phyloP scores from a whole-genome alignment of 2,113 vertebrate genomes.

The Syrrhaptes paradoxus region DNA sequence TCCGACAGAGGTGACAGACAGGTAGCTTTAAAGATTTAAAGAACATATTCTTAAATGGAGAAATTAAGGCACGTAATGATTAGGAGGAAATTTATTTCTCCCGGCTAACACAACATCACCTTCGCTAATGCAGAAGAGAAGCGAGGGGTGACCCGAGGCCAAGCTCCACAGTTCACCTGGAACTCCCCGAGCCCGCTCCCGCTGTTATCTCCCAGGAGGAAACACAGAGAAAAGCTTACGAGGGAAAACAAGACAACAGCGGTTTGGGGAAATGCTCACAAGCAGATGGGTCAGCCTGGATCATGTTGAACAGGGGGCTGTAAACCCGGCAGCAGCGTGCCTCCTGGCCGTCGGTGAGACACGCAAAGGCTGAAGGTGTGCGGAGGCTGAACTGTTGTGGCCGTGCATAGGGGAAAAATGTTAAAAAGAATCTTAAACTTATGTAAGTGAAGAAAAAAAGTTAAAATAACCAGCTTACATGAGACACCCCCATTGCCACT shows the following conservation, averaged over 20 bases:
- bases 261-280: not conserved
- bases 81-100: not conserved
- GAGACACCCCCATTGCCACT: not conserved
- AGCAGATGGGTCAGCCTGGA: not conserved
- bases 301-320: rapidly evolving
- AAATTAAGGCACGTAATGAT: not conserved
- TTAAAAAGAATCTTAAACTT: not conserved
- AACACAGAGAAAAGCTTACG: not conserved
- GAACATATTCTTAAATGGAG: not conserved
- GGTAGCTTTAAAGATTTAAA: not conserved
- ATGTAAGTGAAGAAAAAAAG: not conserved
- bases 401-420: not conserved
- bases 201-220: not conserved
- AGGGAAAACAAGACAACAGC: not conserved
- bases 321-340: not conserved
- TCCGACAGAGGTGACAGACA: not conserved
- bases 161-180: not conserved
- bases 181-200: not conserved
- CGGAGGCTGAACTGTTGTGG: not conserved
- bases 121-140: not conserved
- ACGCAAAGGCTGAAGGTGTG: not conserved
- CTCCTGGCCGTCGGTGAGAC: not conserved
- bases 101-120: not conserved
- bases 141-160: not conserved
- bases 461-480: not conserved